phyloP scores from a whole-genome alignment of 2,888 invertebrate species.

The Spodoptera littoralis region DNA sequence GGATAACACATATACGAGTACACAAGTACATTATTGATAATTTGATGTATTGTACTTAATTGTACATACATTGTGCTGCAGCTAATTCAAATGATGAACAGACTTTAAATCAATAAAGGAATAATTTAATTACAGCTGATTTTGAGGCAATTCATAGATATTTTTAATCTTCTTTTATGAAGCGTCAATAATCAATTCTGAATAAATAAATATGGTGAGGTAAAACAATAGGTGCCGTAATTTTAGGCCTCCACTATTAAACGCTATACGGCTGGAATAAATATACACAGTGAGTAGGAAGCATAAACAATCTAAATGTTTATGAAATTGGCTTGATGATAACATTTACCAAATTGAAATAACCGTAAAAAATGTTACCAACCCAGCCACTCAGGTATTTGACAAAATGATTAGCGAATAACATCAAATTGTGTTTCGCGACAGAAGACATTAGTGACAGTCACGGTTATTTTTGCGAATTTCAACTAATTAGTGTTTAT shows the following conservation, averaged over 20 bases:
- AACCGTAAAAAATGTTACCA: not conserved
- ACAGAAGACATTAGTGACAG: slow-evolving; percentile 26
- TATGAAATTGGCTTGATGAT: not conserved
- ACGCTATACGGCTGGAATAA: not conserved
- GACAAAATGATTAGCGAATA: slow-evolving; percentile 1
- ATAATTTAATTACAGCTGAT: too few species aligned
- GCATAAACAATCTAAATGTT: not conserved
- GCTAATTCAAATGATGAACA: too few species aligned
- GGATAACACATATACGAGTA: too few species aligned
- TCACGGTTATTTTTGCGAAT: slow-evolving; percentile 20
- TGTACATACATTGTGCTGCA: too few species aligned
- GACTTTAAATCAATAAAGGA: too few species aligned
- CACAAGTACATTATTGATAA: too few species aligned
- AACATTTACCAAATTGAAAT: slow-evolving; percentile 1
- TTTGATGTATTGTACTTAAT: too few species aligned
- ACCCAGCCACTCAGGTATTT: slow-evolving; percentile 18
- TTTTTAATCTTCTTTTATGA: too few species aligned
- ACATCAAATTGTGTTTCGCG: slow-evolving; percentile 2
- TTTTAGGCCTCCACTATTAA: not conserved
- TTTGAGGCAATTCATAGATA: too few species aligned
- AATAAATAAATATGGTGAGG: too few species aligned
- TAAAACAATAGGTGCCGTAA: not conserved
- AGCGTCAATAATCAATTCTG: too few species aligned
- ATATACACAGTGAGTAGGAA: not conserved
- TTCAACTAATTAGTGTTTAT: slow-evolving; percentile 43